phyloP scores from a whole-genome alignment of 92 coral and sea anemone genomes.

The Meandrina meandrites region DNA sequence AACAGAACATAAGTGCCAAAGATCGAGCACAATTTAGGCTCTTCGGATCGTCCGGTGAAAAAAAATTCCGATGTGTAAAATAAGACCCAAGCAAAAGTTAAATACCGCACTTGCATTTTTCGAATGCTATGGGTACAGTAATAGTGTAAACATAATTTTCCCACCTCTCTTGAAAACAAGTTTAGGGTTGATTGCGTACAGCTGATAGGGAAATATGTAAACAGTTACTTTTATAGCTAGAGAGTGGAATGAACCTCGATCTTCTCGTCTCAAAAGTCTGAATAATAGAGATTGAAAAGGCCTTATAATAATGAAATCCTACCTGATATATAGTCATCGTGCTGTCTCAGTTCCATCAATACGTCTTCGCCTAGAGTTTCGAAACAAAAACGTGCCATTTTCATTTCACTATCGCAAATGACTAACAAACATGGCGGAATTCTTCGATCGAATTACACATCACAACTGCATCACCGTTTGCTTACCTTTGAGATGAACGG shows the following conservation, averaged over 20 bases:
- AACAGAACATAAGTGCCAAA: too few relatives aligned
- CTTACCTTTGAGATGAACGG: conserved; percentile 93
- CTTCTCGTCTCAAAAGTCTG: background rate
- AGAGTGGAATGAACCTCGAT: background rate
- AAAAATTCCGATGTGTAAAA: conserved; percentile 3
- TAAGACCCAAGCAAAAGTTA: background rate
- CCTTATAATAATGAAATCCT: background rate
- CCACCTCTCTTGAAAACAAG: background rate
- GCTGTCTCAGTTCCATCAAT: conserved; percentile 85
- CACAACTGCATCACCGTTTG: background rate
- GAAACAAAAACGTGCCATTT: conserved; percentile 13
- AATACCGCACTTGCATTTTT: background rate
- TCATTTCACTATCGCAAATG: background rate
- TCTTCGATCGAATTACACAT: conserved; percentile 19
- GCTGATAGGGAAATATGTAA: background rate
- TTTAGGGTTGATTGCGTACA: conserved; percentile 14
- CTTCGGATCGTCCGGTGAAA: background rate
- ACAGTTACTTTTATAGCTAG: background rate
- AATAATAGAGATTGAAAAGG: background rate
- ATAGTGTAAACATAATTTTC: conserved; percentile 24
- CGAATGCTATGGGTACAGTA: background rate
- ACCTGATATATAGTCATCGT: conserved; percentile 98
- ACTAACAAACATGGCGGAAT: conserved; percentile 54
- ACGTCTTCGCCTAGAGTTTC: conserved; percentile 84
- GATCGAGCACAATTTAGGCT: background rate